Percentiles rank a stretch among this genome's conserved stretches.
These are phyloP conservation scores for Argya squamiceps DNA, from an alignment of 2,797 vertebrate species.

Conservation along the genomic window DNA sequence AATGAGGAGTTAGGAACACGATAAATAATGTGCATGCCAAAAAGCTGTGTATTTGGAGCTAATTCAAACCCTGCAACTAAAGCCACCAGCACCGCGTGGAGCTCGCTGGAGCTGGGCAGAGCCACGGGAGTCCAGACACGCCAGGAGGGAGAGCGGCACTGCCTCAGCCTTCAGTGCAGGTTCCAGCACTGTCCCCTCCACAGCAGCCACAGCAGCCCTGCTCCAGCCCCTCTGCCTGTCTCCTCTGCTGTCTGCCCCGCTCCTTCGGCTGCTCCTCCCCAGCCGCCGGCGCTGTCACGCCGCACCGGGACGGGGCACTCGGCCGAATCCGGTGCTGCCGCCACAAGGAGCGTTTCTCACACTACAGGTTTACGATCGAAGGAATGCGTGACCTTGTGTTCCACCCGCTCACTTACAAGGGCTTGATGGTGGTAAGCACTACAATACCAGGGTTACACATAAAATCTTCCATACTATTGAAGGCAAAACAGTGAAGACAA, in stretches of 20 bases:
- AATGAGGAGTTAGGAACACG: neutral
- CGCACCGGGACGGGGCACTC: neutral
- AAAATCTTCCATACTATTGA: neutral
- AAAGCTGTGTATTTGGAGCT: fast-evolving
- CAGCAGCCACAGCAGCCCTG: neutral
- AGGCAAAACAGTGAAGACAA: neutral
- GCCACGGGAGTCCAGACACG: fast-evolving
- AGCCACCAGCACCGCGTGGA: neutral
- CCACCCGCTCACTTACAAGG: fast-evolving
- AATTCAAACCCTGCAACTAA: neutral
- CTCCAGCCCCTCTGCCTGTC: neutral
- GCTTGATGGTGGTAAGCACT: neutral
- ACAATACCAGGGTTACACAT: fast-evolving
- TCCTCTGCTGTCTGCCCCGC: neutral
- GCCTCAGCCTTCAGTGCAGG: neutral
- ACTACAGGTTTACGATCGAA: neutral
- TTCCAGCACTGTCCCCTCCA: neutral
- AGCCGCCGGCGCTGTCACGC: neutral
- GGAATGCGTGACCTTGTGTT: fast-evolving
- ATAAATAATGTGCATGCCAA: fast-evolving
- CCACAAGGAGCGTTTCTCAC: constrained; percentile 5
- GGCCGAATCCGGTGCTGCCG: neutral
- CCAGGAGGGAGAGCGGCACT: neutral
- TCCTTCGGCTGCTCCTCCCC: neutral
- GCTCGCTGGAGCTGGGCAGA: neutral